These are phyloP conservation scores for Pseudorhiza aurosa DNA, from an alignment of 30 jellyfish, hydroid and myxozoan genomes.

Conservation along the genomic window DNA sequence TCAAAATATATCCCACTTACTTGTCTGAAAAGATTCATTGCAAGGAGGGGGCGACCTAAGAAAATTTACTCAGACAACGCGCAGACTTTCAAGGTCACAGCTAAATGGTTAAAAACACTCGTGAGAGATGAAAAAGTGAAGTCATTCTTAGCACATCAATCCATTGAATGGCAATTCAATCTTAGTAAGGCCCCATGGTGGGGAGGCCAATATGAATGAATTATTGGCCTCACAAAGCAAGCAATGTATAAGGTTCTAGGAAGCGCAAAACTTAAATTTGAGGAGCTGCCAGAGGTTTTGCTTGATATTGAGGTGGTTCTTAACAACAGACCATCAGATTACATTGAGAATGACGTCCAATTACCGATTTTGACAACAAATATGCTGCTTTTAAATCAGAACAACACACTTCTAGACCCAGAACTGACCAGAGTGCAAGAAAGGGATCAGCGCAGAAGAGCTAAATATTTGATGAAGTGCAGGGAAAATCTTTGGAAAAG, in stretches of 20 bases:
- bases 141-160: not conserved
- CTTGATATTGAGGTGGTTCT: conserved; percentile 53
- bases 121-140: conserved; percentile 29
- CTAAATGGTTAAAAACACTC: conserved; percentile 49
- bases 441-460: not conserved
- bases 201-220: conserved; percentile 70
- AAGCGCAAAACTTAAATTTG: conserved; percentile 16
- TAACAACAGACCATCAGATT: conserved; percentile 56
- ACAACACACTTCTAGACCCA: not conserved
- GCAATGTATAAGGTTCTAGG: conserved; percentile 64
- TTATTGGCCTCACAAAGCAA: conserved; percentile 43
- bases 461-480: conserved; percentile 16
- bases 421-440: not conserved
- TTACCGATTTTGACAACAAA: conserved; percentile 57
- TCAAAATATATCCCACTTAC: too few species aligned
- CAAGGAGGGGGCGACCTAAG: conserved; percentile 70
- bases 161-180: conserved; percentile 61
- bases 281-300: conserved; percentile 47
- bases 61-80: conserved; percentile 67
- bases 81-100: conserved; percentile 34
- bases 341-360: conserved; percentile 53
- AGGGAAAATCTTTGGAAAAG: not conserved
- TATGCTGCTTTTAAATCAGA: conserved; percentile 10
- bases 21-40: conserved; percentile 51
- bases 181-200: conserved; percentile 76